Evolutionary conservation across 2,113 vertebrate genomes (phyloP).

Genomic region (Dicerorhinus sumatrensis): DNA sequence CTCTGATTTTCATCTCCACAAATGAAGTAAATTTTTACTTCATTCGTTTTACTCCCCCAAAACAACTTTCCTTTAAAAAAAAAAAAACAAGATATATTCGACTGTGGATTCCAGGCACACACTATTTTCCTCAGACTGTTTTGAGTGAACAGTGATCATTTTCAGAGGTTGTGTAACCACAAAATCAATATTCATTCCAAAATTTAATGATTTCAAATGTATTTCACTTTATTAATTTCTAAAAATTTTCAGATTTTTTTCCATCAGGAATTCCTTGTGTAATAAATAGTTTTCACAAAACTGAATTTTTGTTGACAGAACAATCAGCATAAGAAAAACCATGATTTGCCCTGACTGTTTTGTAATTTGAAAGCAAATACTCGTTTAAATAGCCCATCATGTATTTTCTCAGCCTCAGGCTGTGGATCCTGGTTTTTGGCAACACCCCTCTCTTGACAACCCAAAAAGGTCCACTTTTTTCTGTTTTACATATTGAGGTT

Average conservation of each 20-base stretch:
- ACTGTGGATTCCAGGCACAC: not conserved
- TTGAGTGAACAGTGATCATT: conserved; percentile 9
- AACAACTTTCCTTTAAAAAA: not conserved
- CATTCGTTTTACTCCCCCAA: not conserved
- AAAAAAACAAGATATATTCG: not conserved
- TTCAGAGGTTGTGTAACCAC: not conserved
- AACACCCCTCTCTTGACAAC: not conserved
- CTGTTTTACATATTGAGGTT: conserved; percentile 3
- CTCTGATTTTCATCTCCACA: conserved; percentile 2
- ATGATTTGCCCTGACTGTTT: not conserved
- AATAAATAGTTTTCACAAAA: conserved; percentile 32
- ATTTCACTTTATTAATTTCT: not conserved
- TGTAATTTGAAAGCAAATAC: conserved; percentile 59
- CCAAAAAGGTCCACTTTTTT: not conserved
- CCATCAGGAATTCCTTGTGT: not conserved
- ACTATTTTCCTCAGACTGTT: not conserved
- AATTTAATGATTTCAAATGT: not conserved
- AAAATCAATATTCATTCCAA: conserved; percentile 47
- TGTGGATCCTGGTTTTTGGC: not conserved
- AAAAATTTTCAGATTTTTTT: conserved; percentile 39
- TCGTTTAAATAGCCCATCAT: not conserved
- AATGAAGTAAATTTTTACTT: conserved; percentile 10
- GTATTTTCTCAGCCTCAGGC: conserved; percentile 22
- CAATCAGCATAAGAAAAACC: conserved; percentile 6
- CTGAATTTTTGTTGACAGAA: conserved; percentile 31